Evolutionary conservation across 2,113 vertebrate genomes (phyloP), one percentile per base, ranked within the genome.

Genomic region (Illadopsis cleaveri): DNA sequence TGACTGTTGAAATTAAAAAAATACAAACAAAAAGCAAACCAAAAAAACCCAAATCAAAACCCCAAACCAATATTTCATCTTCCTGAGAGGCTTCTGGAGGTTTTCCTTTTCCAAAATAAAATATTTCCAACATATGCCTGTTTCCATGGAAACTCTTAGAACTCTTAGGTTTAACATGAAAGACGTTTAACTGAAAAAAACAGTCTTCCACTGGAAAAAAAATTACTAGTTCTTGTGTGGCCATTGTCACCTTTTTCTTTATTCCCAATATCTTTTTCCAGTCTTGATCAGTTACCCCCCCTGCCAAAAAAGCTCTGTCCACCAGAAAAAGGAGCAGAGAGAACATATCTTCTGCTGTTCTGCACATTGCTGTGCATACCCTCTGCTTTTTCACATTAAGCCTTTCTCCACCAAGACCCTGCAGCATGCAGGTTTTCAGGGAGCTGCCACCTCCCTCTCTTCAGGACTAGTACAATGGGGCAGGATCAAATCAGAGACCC

Each of bases 61-160:
- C 11, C 24, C 40, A 50, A 40, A 40, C 10, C 13, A 47, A 47
- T 65, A 77, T 53, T 88, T 28, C 21, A 42, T 70, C 38, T 23
- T 77, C 19, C 33, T 83, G 60, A 82, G 56, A 66, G 21, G 24
- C 56, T 92, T 82, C 56, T 90, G 27, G 47, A 83, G 21, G 42
- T 54, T 80, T 92, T 82, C 14, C 8, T 91, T 94, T 78, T 79
- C 61, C 83, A 89, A 87, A 93, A 82, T 45, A 84, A 91, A 91
- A 79, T 44, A 15, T 24, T 86, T 40, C 40, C 80, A 33, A 64
- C 83, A 68, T 40, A 84, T 2, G 17, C 86, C 30, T 70, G 18
- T 94, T 93, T 95, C 86, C 91, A 96, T 3, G 6, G 86, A 89
- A 92, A 84, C 37, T 86, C 94, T 75, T 77, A 27, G 53, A 92